phyloP scores from a whole-genome alignment of 2,797 vertebrate species.

The Knipowitschia caucasica region DNA sequence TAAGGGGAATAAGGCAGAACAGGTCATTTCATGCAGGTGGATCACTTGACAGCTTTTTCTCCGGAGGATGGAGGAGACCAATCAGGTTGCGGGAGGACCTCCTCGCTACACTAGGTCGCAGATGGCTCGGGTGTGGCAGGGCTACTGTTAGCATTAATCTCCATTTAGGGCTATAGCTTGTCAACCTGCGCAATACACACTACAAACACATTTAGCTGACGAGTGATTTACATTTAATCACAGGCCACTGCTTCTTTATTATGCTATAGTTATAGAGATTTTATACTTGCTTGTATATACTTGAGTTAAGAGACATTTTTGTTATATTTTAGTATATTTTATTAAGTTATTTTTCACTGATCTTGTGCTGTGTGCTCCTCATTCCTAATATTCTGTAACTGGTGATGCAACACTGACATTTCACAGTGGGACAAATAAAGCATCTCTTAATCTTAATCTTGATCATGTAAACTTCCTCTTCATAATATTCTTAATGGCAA shows the following conservation, averaged over 20 bases:
- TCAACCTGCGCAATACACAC: conserved; percentile 40
- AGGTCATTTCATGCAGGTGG: conserved; percentile 65
- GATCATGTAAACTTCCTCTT: conserved; percentile 34
- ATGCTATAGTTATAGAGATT: no score
- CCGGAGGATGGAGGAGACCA: conserved; percentile 55
- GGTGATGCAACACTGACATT: no score
- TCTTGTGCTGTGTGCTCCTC: no score
- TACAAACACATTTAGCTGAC: conserved; percentile 5
- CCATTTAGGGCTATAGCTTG: conserved; percentile 64
- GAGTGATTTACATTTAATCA: conserved; percentile 38
- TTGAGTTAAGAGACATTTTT: no score
- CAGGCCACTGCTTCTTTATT: no score
- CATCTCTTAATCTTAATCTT: no score
- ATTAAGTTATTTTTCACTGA: no score
- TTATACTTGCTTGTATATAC: no score
- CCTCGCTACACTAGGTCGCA: conserved; percentile 55
- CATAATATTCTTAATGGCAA: conserved; percentile 29
- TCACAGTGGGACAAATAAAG: no score
- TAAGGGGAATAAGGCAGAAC: conserved; percentile 43
- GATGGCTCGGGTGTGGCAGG: conserved; percentile 66
- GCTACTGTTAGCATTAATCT: conserved; percentile 68
- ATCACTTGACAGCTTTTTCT: conserved; percentile 72
- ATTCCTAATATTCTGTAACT: no score
- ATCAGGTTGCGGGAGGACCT: conserved; percentile 57
- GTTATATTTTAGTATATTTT: no score